A percentile compares a stretch with the other conserved stretches of the same genome.
Evolutionary conservation across 1,140 invertebrate genomes (phyloP).

Genomic region (Formica selysi): DNA sequence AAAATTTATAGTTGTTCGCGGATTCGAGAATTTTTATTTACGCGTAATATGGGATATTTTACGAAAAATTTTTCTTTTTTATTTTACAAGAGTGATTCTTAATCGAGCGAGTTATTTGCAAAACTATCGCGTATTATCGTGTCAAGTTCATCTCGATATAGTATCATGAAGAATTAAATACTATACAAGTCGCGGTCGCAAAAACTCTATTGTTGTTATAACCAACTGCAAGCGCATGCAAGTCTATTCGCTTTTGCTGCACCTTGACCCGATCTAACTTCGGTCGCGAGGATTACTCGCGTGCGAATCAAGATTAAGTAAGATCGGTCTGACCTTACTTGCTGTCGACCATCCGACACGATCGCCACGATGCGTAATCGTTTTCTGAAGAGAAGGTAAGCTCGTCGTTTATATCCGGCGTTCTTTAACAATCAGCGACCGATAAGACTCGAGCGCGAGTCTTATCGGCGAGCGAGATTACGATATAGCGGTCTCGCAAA

Average conservation of each 20-base stretch:
- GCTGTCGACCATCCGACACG: conserved; percentile 66
- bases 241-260: conserved; percentile 63
- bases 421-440: conserved; percentile 11
- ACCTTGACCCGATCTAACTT: conserved; percentile 84
- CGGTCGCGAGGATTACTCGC: conserved; percentile 80
- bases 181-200: not conserved
- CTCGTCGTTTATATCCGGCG: not conserved
- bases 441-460: not conserved
- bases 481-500: not conserved
- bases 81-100: too few species aligned
- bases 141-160: conserved; percentile 40
- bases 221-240: conserved; percentile 57
- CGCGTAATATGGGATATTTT: too few species aligned
- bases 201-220: conserved; percentile 42
- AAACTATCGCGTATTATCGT: not conserved
- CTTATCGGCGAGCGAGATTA: not conserved
- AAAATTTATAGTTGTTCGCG: not conserved
- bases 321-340: conserved; percentile 79
- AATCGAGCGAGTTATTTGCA: conserved; percentile 12
- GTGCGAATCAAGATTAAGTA: conserved; percentile 85
- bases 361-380: conserved; percentile 62
- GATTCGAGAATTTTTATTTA: not conserved
- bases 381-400: conserved; percentile 49
- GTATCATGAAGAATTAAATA: not conserved
- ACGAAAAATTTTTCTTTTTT: too few species aligned